phyloP scores from a whole-genome alignment of 2,797 vertebrate species.

The Melanogrammus aeglefinus region DNA sequence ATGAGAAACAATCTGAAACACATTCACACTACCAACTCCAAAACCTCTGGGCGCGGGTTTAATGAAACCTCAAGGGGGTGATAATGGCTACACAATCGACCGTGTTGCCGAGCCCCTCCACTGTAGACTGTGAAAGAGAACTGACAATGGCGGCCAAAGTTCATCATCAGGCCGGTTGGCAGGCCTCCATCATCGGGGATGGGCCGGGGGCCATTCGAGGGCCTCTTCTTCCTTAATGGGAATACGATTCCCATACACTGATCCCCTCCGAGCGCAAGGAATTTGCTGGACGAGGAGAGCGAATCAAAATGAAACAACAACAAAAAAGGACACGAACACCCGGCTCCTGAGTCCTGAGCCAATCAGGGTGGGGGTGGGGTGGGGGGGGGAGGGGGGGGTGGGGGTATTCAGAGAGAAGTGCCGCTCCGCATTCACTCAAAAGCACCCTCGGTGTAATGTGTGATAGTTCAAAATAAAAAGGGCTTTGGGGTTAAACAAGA shows the following conservation, averaged over 20 bases:
- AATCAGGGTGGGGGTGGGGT: not conserved
- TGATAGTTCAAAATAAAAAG: conserved; percentile 65
- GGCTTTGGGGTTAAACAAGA: conserved; percentile 61
- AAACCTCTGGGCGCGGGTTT: not conserved
- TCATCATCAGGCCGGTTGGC: conserved; percentile 40
- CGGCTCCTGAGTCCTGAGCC: conserved; percentile 64
- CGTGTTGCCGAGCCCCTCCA: conserved; percentile 11
- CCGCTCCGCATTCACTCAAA: conserved; percentile 60
- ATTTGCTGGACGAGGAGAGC: conserved; percentile 47
- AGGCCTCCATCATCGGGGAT: conserved; percentile 42
- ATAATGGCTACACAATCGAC: conserved; percentile 16
- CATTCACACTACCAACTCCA: not conserved
- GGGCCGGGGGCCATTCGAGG: conserved; percentile 46
- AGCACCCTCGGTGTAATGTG: conserved; percentile 73
- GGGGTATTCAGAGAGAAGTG: conserved; percentile 15
- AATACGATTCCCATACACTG: conserved; percentile 64
- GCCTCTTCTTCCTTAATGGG: conserved; percentile 55
- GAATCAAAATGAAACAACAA: not conserved
- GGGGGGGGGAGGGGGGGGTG: too few species aligned
- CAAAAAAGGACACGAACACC: conserved; percentile 60
- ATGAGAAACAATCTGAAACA: too few species aligned
- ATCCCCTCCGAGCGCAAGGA: conserved; percentile 67
- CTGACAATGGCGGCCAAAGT: conserved; percentile 21
- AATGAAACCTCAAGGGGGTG: conserved; percentile 14
- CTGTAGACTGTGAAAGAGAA: conserved; percentile 25